Evolutionary conservation across 2,797 vertebrate species (phyloP), one percentile per base, ranked within the genome.

Genomic region (Todus mexicanus): DNA sequence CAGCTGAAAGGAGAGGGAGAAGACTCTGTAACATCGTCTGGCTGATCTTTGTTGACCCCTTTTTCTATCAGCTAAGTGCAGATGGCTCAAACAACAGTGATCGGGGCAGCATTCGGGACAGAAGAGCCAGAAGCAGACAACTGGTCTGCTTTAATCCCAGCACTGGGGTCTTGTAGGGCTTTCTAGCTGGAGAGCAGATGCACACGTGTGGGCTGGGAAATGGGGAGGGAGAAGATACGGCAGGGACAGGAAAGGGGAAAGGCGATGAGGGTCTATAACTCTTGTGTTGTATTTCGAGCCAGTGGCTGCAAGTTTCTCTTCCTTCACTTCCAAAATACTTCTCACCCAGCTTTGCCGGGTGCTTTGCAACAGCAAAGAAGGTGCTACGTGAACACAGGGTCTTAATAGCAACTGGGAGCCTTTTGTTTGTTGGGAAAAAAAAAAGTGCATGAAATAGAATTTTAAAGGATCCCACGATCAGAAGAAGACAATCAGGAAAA

Each of bases 51-150:
- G 25, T 56, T 29, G 27, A 27, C 3, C 15, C 27, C 20, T 21
- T 68, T 25, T 50, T 43, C 37, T 50, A 29, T 18, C 7, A 2
- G 19, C 11, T 3, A 6, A 23, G 20, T 1, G 5, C 15, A 19
- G 42, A 17, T 14, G 76, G 4, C 81, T 37, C 7, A 0, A 10
- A 47, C 15, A 15, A 0, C 76, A 38, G 51, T 0, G 2, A 17
- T 6, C 5, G 2, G 37, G 73, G 74, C 35, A 38, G 35, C 0
- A 1, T 22, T 75, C 56, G 5, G 53, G 75, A 6, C 25, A 57
- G 63, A 11, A 66, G 56, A 60, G 7, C 5, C 38, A 12, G 47
- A 87, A 22, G 40, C 23, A 56, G 48, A 4, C 15, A 14, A 15
- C 6, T 2, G 31, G 7, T 54, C 48, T 68, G 57, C 57, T 71